Evolutionary conservation across 2,113 vertebrate genomes (phyloP).

Genomic region (Mormyrus lacerda): DNA sequence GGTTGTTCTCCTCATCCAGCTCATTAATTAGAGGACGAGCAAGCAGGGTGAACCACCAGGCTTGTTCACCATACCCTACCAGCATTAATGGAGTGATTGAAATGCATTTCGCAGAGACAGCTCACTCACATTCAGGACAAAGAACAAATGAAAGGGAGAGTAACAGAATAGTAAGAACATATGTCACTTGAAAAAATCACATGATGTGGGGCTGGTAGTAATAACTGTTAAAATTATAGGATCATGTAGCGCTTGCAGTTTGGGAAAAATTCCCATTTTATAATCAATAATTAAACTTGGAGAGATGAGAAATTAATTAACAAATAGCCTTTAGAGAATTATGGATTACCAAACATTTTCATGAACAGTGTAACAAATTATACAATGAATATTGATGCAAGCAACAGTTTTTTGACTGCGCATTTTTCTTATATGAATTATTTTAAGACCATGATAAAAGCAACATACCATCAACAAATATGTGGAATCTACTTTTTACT

Average conservation of each 20-base stretch:
- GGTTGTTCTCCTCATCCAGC: slow-evolving; percentile 16
- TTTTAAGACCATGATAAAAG: background rate
- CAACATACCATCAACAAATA: background rate
- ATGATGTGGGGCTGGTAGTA: background rate
- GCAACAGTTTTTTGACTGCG: background rate
- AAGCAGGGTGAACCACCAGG: background rate
- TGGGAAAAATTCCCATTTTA: background rate
- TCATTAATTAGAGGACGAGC: slow-evolving; percentile 20
- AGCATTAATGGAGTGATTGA: slow-evolving; percentile 24
- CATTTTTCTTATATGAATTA: background rate
- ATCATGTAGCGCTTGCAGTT: background rate
- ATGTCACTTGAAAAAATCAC: background rate
- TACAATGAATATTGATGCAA: background rate
- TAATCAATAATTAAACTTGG: background rate
- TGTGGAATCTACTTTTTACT: background rate
- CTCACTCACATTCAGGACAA: background rate
- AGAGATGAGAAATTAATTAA: background rate
- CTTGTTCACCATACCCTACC: background rate
- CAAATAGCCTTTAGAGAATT: background rate
- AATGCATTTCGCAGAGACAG: slow-evolving; percentile 16
- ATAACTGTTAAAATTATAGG: background rate
- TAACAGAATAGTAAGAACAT: background rate
- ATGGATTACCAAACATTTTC: background rate
- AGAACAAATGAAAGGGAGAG: background rate
- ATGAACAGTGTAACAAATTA: background rate